A percentile compares a stretch with the other conserved stretches of the same genome.
These are phyloP conservation scores for Cyclophora punctaria DNA, from an alignment of 2,888 invertebrate genomes.

Conservation along the genomic window DNA sequence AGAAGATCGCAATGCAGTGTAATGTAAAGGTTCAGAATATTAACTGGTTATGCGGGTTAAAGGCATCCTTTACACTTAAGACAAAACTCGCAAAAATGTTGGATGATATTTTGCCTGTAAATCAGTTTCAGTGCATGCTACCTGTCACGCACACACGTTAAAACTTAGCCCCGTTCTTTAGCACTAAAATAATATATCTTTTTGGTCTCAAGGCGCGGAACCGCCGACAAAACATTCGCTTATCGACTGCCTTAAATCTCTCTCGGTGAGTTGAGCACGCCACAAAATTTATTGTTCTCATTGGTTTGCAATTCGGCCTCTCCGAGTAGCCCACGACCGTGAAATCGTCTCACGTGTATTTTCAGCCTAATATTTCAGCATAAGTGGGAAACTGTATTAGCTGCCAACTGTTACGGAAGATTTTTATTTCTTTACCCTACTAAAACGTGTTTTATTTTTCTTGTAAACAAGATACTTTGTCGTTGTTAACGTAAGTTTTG, in stretches of 20 bases:
- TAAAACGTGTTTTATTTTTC: conserved; percentile 2
- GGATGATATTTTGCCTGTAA: no score
- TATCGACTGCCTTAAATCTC: conserved; percentile 56
- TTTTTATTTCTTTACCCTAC: conserved; percentile 10
- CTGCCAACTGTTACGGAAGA: conserved; percentile 8
- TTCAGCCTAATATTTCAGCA: conserved; percentile 23
- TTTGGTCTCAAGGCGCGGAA: conserved; percentile 24
- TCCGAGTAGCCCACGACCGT: conserved; percentile 22
- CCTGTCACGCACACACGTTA: conserved; percentile 1
- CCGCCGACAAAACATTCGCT: conserved; percentile 44
- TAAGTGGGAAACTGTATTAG: conserved; percentile 15
- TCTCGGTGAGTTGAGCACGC: conserved; percentile 46
- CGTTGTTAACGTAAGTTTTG: no score
- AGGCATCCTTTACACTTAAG: no score
- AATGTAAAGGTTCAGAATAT: no score
- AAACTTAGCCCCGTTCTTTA: conserved; percentile 1
- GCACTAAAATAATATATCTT: conserved; percentile 13
- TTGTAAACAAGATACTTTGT: conserved; percentile 3
- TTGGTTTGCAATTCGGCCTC: conserved; percentile 31
- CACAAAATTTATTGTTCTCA: conserved; percentile 38
- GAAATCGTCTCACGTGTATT: conserved; percentile 27
- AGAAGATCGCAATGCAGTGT: no score
- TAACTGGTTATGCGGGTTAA: no score
- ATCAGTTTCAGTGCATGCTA: no score
- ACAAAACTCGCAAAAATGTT: no score